phyloP scores from a whole-genome alignment of 2,888 invertebrate genomes.

The Pyralis farinalis region DNA sequence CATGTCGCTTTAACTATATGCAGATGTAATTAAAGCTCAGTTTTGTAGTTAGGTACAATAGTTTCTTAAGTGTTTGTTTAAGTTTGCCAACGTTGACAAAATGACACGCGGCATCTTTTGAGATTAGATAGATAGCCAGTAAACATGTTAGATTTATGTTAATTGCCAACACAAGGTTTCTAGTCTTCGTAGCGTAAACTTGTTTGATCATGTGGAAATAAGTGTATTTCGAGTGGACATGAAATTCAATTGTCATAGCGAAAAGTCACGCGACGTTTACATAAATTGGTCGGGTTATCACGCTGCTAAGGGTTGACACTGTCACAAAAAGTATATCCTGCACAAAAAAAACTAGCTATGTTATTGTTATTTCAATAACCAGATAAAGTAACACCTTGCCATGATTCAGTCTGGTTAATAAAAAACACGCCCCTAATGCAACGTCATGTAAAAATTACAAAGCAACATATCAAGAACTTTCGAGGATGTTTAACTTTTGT shows the following conservation, averaged over 20 bases:
- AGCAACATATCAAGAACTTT: too few species aligned
- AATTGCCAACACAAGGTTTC: slow-evolving; percentile 40
- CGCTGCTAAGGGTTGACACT: slow-evolving; percentile 15
- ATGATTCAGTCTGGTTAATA: too few species aligned
- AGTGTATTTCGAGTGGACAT: slow-evolving; percentile 35
- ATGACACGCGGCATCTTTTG: slow-evolving; percentile 64
- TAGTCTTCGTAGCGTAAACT: slow-evolving; percentile 28
- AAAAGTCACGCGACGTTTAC: slow-evolving; percentile 62
- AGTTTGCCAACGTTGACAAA: slow-evolving; percentile 38
- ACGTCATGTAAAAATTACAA: too few species aligned
- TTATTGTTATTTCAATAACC: too few species aligned
- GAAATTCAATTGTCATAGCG: slow-evolving; percentile 54
- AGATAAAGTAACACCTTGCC: too few species aligned
- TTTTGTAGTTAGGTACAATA: not conserved
- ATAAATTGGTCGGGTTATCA: slow-evolving; percentile 26
- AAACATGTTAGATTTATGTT: slow-evolving; percentile 71
- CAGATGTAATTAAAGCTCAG: too few species aligned
- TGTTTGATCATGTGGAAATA: slow-evolving; percentile 19
- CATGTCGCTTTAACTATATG: too few species aligned
- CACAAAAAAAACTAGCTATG: too few species aligned
- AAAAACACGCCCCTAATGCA: too few species aligned
- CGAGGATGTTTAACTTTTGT: too few species aligned
- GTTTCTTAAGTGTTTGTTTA: not conserved
- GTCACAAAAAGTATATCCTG: too few species aligned
- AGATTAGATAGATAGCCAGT: slow-evolving; percentile 71